Percentiles rank a stretch among this genome's conserved stretches.
Evolutionary conservation across 2,888 invertebrate genomes (phyloP).

Genomic region (Willowsia nigromaculata): DNA sequence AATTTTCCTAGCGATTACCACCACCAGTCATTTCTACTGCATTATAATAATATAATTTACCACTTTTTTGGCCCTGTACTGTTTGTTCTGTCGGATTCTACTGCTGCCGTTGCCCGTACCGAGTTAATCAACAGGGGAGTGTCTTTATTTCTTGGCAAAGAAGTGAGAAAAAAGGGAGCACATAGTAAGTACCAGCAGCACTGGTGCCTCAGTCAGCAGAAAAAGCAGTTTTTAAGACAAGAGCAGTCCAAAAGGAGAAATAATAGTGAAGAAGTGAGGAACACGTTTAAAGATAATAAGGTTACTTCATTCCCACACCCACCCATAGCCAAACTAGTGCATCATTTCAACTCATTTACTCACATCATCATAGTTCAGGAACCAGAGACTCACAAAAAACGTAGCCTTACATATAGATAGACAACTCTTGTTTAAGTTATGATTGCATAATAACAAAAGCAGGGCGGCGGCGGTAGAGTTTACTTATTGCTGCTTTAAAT

Average conservation of each 20-base stretch:
- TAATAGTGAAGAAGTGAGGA: constrained; percentile 1
- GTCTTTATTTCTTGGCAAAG: constrained; percentile 50
- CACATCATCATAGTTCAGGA: not conserved
- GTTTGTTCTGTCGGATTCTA: not conserved
- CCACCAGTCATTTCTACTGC: not conserved
- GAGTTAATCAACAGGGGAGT: constrained; percentile 49
- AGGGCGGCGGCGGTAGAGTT: not conserved
- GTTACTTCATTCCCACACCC: constrained; percentile 56
- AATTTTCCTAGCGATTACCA: constrained; percentile 14
- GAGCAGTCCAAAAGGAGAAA: not conserved
- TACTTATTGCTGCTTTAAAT: not conserved
- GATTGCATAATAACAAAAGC: not conserved
- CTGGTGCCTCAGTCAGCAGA: not conserved
- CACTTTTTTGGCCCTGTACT: constrained; percentile 5
- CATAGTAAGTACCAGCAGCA: not conserved
- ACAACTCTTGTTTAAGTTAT: not conserved
- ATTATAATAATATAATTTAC: constrained; percentile 25
- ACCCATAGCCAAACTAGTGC: not conserved
- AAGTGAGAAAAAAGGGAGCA: constrained; percentile 59
- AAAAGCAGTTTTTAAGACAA: not conserved
- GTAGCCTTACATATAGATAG: too few species aligned
- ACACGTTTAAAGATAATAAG: constrained; percentile 50
- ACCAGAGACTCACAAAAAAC: not conserved
- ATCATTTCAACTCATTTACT: not conserved
- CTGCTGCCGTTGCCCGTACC: not conserved